phyloP scores from a whole-genome alignment of 2,113 vertebrate genomes.

The Mola mola region DNA sequence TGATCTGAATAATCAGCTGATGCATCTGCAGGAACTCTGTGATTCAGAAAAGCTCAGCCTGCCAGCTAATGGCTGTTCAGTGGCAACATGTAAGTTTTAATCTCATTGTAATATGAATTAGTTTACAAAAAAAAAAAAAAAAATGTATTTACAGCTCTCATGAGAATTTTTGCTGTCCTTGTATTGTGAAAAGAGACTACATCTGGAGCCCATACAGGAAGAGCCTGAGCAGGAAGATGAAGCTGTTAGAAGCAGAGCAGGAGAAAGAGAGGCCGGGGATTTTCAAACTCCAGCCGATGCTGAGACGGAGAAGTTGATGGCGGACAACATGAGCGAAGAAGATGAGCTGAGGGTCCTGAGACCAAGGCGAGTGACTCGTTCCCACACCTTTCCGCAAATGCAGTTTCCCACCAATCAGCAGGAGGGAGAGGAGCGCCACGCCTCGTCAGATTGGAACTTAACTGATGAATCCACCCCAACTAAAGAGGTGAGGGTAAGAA shows the following conservation, averaged over 20 bases:
- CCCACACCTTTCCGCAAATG: background rate
- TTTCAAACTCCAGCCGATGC: background rate
- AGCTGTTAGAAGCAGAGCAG: background rate
- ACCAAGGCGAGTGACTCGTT: constrained; percentile 1
- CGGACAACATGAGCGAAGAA: constrained; percentile 20
- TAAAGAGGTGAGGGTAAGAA: background rate
- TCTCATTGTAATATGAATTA: background rate
- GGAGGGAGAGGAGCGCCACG: background rate
- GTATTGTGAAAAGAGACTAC: background rate
- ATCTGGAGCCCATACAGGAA: constrained; percentile 62
- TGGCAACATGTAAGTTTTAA: constrained; percentile 41
- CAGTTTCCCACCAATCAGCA: background rate
- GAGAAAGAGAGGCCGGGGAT: constrained; percentile 4
- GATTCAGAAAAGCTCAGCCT: background rate
- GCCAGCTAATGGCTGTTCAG: constrained; percentile 22
- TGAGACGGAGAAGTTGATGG: background rate
- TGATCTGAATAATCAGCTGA: constrained; percentile 49
- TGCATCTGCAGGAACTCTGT: background rate
- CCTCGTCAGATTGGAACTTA: background rate
- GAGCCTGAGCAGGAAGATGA: constrained; percentile 49
- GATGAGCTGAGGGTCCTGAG: constrained; percentile 41
- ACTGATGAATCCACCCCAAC: background rate
- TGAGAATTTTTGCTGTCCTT: background rate
- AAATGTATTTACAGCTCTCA: background rate
- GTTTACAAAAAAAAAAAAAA: background rate